These are phyloP conservation scores for Pitangus sulphuratus DNA, from an alignment of 2,797 vertebrate genomes.

Conservation along the genomic window DNA sequence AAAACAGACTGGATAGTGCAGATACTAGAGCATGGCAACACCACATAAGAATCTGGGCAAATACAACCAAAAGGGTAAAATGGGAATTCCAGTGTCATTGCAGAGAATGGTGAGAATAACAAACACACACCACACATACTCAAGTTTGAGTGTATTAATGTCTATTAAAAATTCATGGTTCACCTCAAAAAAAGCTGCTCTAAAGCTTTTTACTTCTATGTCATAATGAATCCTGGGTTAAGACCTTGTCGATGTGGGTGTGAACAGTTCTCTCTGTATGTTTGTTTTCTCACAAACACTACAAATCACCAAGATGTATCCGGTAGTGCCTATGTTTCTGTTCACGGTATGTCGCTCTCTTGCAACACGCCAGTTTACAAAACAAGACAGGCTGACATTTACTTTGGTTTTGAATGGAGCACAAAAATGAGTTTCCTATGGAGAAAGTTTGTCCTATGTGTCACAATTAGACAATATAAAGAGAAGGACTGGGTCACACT, in stretches of 20 bases:
- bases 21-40: conserved; percentile 5
- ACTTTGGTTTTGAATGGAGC: neutral
- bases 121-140: neutral
- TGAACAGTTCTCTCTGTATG: neutral
- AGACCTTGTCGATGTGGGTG: neutral
- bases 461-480: neutral
- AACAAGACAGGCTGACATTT: neutral
- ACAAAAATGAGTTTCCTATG: neutral
- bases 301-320: neutral
- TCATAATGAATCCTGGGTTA: neutral
- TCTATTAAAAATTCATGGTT: neutral
- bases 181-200: neutral
- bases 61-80: neutral
- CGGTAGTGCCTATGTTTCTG: neutral
- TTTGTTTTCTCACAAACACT: neutral
- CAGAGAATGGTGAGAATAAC: neutral
- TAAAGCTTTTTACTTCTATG: neutral
- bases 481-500: neutral
- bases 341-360: neutral
- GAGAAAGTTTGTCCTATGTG: neutral
- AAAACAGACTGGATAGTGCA: conserved; percentile 44
- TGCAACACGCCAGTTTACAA: neutral
- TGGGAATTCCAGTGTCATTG: neutral
- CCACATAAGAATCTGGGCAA: conserved; percentile 21
- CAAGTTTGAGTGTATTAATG: rapidly evolving